Evolutionary conservation across 2,888 invertebrate genomes (phyloP).

Genomic region (Plebejus anna): DNA sequence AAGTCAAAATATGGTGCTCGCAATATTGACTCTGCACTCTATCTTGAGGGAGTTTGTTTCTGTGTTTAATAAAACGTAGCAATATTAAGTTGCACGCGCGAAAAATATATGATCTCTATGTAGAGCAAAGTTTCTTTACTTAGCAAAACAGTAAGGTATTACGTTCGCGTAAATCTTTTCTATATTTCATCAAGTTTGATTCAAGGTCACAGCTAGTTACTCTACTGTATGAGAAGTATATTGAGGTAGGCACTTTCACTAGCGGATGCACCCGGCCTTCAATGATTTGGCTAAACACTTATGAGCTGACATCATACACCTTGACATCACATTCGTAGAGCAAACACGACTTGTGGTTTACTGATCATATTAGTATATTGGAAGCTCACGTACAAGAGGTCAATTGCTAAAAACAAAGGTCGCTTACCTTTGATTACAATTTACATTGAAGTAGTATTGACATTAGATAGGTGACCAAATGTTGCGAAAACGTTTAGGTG

Average conservation of each 20-base stretch:
- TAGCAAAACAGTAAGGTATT: too few relatives aligned
- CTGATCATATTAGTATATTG: conserved; percentile 3
- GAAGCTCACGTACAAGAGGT: conserved; percentile 3
- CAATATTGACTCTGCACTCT: too few relatives aligned
- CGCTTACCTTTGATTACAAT: not conserved
- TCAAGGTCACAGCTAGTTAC: not conserved
- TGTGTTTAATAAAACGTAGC: too few relatives aligned
- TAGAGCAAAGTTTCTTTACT: too few relatives aligned
- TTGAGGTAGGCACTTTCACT: not conserved
- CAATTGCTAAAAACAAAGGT: conserved; percentile 10
- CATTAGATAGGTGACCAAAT: not conserved
- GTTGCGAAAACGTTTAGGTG: not conserved
- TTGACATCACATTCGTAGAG: conserved; percentile 1
- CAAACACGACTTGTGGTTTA: conserved; percentile 9
- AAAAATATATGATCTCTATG: too few relatives aligned
- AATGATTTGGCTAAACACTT: conserved; percentile 58
- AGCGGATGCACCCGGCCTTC: conserved; percentile 71
- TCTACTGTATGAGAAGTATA: not conserved
- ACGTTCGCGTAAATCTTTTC: not conserved
- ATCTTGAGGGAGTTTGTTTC: too few relatives aligned
- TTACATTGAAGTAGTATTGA: not conserved
- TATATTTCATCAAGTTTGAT: not conserved
- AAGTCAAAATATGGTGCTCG: too few relatives aligned
- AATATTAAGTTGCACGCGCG: too few relatives aligned
- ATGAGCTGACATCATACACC: conserved; percentile 35